Evolutionary conservation across 2,113 vertebrate genomes (phyloP), one percentile per base, ranked within the genome.

Genomic region (Stigmatopora nigra): DNA sequence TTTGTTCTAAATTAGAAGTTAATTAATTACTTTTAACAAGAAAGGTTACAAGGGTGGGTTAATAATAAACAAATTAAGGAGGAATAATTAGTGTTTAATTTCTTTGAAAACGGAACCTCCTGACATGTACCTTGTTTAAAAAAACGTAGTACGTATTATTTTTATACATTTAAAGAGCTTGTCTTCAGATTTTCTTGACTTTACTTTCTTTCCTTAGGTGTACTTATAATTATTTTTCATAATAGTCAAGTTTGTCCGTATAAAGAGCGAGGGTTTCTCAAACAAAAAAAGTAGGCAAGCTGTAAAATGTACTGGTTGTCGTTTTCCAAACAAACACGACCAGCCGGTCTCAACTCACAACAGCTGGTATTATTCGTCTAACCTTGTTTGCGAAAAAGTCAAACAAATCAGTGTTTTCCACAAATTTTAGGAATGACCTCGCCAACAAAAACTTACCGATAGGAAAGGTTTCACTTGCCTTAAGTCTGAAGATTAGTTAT

Each of bases 261-360:
- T 11, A 36, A 31, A 16, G n/a, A 51, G 3, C 2, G 3, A 20
- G 56, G 17, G 44, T 20, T 48, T 49, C 6, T 45, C 14, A 17
- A 68, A 17, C 17, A 9, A 65, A 65, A 41, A 12, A 9, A 48
- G 46, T 4, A 7, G 25, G 16, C 13, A 49, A 16, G 22, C 0
- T 51, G 49, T 22, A 14, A 49, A 63, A 4, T 15, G 22, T 17
- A 16, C 59, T 61, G 8, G 0, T 7, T 63, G 55, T 64, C 0
- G n/a, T 51, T 57, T 52, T 13, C 36, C 14, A 31, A 35, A 48
- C 17, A 19, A 7, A 9, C 4, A 67, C 59, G 51, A 65, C 63
- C 68, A 69, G 20, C 38, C 16, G 48, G 72, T 56, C n/a, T 77
- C 38, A 71, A 52, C n/a, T 70, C 11, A 65, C 57, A 72, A 19